These are phyloP conservation scores for Tetragonisca angustula DNA, from an alignment of 2,888 invertebrate species.

Conservation along the genomic window DNA sequence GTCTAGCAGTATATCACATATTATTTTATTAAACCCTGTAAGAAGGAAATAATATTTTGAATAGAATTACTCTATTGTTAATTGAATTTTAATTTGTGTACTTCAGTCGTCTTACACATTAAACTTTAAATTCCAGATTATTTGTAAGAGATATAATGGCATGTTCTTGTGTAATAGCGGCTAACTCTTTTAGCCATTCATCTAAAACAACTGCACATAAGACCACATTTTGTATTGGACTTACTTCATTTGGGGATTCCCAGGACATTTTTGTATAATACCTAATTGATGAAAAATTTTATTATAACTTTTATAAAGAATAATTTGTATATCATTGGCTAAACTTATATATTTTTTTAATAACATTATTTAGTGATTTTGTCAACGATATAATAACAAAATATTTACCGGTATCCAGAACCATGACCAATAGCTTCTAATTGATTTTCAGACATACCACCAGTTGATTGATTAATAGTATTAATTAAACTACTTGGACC, in stretches of 20 bases:
- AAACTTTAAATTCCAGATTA: conserved; percentile 66
- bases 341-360: conserved; percentile 1
- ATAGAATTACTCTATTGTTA: conserved; percentile 35
- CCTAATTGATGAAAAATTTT: conserved; percentile 58
- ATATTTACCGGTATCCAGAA: conserved; percentile 73
- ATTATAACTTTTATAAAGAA: not conserved
- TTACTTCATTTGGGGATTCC: conserved; percentile 79
- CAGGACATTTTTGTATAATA: conserved; percentile 76
- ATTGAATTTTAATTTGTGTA: conserved; percentile 35
- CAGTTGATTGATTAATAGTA: conserved; percentile 70
- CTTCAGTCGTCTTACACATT: conserved; percentile 42
- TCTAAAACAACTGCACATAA: conserved; percentile 95
- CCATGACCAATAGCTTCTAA: conserved; percentile 73
- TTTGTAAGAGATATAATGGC: conserved; percentile 87
- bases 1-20: conserved; percentile 63
- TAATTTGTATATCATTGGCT: not conserved
- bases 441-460: conserved; percentile 77
- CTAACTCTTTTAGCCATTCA: conserved; percentile 97
- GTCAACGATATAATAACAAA: not conserved
- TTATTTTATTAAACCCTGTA: conserved; percentile 65
- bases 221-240: conserved; percentile 87
- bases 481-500: conserved; percentile 79
- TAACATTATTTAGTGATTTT: not conserved
- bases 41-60: conserved; percentile 40
- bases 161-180: conserved; percentile 97